Conservation (phyloP, 2,797 vertebrate species). For the Coendou prehensilis region DNA sequence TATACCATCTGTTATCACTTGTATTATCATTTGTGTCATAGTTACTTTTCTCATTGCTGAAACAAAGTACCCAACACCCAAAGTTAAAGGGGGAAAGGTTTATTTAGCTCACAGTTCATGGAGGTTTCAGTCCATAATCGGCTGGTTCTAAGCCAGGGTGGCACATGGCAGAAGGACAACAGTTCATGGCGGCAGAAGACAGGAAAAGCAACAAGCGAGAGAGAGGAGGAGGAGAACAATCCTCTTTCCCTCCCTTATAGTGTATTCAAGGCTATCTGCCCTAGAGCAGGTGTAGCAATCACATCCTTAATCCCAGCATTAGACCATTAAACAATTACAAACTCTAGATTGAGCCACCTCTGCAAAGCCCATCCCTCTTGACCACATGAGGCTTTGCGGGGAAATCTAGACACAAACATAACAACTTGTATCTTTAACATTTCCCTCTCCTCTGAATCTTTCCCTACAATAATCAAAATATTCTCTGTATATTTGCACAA, state of each 20-base stretch:
- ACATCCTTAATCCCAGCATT: neutral
- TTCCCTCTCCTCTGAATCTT: constrained; percentile 15
- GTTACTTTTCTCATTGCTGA: neutral
- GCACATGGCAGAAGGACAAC: too few relatives aligned
- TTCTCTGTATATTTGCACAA: constrained; percentile 29
- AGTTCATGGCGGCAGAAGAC: neutral
- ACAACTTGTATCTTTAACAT: neutral
- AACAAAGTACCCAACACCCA: neutral
- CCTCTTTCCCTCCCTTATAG: neutral
- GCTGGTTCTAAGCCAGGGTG: neutral
- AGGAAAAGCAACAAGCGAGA: neutral
- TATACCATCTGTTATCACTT: neutral
- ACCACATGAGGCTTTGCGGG: neutral
- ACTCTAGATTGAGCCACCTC: neutral
- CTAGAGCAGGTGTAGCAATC: too few relatives aligned
- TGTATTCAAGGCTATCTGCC: neutral
- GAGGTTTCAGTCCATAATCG: neutral
- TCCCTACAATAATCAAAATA: constrained; percentile 29
- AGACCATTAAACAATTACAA: neutral
- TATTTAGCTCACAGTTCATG: neutral
- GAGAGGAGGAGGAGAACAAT: neutral
- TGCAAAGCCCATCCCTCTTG: neutral
- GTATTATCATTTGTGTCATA: neutral
- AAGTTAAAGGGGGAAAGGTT: neutral
- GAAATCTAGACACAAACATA: neutral